A percentile compares a stretch with the other conserved stretches of the same genome.
phyloP scores from a whole-genome alignment of 2,113 vertebrate species.

The Cochlearius cochlearius region DNA sequence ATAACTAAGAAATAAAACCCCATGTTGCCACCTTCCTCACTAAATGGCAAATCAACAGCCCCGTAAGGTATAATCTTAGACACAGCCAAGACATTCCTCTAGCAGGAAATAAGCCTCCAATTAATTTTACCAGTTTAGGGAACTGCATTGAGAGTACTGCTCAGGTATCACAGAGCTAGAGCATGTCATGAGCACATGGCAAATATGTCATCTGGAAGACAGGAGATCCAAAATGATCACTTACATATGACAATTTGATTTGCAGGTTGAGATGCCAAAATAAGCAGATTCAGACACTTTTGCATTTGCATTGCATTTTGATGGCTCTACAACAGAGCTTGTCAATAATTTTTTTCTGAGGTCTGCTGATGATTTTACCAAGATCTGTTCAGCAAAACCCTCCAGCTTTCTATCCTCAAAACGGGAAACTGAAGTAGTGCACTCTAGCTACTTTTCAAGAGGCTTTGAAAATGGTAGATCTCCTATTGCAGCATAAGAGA shows the following conservation, averaged over 20 bases:
- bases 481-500: not conserved
- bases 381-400: not conserved
- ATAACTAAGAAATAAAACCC: not conserved
- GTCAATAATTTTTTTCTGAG: not conserved
- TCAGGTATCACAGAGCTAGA: not conserved
- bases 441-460: not conserved
- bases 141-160: not conserved
- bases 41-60: not conserved
- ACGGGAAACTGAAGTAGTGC: not conserved
- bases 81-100: not conserved
- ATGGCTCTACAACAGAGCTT: not conserved
- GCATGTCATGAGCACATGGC: not conserved
- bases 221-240: not conserved
- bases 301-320: conserved; percentile 8
- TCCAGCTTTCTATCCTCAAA: not conserved
- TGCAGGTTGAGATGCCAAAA: not conserved
- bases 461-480: not conserved
- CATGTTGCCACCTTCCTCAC: not conserved
- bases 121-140: not conserved
- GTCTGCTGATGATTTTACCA: not conserved
- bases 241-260: not conserved
- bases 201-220: not conserved
- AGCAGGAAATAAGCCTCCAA: not conserved
- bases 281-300: conserved; percentile 7
- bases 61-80: not conserved